phyloP scores from a whole-genome alignment of 1,140 invertebrate species.

The Hyles vespertilio region DNA sequence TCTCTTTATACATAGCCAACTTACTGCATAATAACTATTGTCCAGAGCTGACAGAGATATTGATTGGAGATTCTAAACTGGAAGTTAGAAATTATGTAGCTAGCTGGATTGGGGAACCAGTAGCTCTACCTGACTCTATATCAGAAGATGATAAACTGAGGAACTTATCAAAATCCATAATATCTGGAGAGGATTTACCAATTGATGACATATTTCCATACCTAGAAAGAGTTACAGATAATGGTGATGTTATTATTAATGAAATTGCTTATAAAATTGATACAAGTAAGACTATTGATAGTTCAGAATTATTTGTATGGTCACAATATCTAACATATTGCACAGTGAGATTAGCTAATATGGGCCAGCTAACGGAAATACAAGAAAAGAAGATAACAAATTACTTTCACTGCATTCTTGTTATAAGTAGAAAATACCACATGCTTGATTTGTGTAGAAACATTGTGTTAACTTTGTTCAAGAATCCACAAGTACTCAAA shows the following conservation, averaged over 20 bases:
- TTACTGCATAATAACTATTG: conserved; percentile 66
- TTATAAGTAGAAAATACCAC: conserved; percentile 44
- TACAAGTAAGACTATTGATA: conserved; percentile 35
- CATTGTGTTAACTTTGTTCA: conserved; percentile 62
- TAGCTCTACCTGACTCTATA: conserved; percentile 38
- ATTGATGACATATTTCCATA: conserved; percentile 45
- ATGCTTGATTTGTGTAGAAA: conserved; percentile 40
- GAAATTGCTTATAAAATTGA: conserved; percentile 37
- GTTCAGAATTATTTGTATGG: conserved; percentile 59
- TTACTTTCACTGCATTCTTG: conserved; percentile 51
- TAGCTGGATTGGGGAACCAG: conserved; percentile 50
- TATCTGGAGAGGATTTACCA: conserved; percentile 40
- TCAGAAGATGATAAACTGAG: conserved; percentile 39
- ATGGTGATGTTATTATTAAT: conserved; percentile 36
- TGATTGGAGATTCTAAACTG: conserved; percentile 58
- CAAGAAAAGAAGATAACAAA: conserved; percentile 40
- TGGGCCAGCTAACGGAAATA: conserved; percentile 40
- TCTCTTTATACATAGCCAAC: conserved; percentile 58
- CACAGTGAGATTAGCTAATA: conserved; percentile 47
- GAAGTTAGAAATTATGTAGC: conserved; percentile 59
- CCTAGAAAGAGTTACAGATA: conserved; percentile 30
- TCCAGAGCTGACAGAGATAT: conserved; percentile 57
- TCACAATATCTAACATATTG: conserved; percentile 66
- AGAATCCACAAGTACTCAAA: conserved; percentile 74
- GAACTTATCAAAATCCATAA: conserved; percentile 50